Evolutionary conservation across 2,888 invertebrate species (phyloP), one percentile per base, ranked within the genome.

Genomic region (Cerastoderma edule): DNA sequence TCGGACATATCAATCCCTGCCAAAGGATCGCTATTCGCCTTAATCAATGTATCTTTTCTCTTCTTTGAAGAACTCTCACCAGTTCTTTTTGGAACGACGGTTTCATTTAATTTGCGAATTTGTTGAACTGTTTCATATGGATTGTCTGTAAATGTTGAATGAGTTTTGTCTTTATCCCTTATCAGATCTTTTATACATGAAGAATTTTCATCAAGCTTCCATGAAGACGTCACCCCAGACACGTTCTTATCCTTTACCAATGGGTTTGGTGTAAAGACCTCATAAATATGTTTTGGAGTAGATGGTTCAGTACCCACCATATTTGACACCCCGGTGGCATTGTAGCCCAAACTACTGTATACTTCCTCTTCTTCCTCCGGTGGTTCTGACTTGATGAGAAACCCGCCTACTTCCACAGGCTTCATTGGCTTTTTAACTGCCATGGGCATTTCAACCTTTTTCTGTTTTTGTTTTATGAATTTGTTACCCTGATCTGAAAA

Each of bases 331-430:
- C 27, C 27, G 16, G n/a, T 27, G 27, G 50, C 50, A 50, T 24
- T 50, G 22, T 50, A 50, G 24, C 50, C 50, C 27, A 27, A 27
- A 2, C 10, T 13, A n/a, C n/a, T n/a, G 24, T 8, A 28, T 10
- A 13, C 27, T 6, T 27, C 27, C 2, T 5, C 27, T 53, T 60
- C 60, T 8, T 39, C 39, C 13, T 60, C 60, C 0, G n/a, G 22
- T 6, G 60, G 60, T 44, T 60, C 60, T 5, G 60, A 60, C 33
- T 60, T 60, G 2, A 60, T 60, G 13, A 60, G 27, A 39, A 60
- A 24, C n/a, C 50, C 50, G 22, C 5, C 27, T 16, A n/a, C 5
- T 19, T 46, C n/a, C n/a, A n/a, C n/a, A n/a, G n/a, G n/a, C n/a
- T n/a, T n/a, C n/a, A n/a, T n/a, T n/a, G n/a, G n/a, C n/a, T n/a